A percentile compares a stretch with the other conserved stretches of the same genome.
These are phyloP conservation scores for Argopecten irradians DNA, from an alignment of 1,140 invertebrate genomes.

Conservation along the genomic window DNA sequence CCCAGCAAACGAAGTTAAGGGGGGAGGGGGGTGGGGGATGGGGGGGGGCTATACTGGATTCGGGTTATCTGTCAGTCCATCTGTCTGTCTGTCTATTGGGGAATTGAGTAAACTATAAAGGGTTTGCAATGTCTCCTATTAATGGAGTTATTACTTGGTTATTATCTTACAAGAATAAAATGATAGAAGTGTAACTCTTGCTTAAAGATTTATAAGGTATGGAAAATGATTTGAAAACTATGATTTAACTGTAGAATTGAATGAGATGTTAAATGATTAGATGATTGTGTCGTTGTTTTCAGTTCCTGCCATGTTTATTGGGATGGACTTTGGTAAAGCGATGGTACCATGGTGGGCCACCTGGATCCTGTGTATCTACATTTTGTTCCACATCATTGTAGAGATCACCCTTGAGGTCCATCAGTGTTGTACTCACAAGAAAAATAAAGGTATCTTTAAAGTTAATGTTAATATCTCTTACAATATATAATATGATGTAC, in stretches of 20 bases:
- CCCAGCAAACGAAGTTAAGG: too few relatives aligned
- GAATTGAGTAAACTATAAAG: too few relatives aligned
- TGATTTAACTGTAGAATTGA: background rate
- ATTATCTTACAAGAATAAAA: too few relatives aligned
- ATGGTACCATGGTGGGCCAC: slow-evolving; percentile 90
- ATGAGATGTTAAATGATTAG: background rate
- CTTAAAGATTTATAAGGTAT: background rate
- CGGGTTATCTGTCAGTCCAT: too few relatives aligned
- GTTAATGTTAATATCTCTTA: too few relatives aligned
- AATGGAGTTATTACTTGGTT: too few relatives aligned
- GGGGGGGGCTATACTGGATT: too few relatives aligned
- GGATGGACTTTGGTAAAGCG: slow-evolving; percentile 89
- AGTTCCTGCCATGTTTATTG: slow-evolving; percentile 96
- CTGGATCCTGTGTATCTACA: slow-evolving; percentile 91
- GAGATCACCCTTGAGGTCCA: slow-evolving; percentile 87
- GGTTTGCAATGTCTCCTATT: too few relatives aligned
- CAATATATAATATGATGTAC: too few relatives aligned
- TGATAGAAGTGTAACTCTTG: background rate
- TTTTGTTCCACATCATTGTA: slow-evolving; percentile 91
- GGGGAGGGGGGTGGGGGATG: too few relatives aligned
- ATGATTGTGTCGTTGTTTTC: slow-evolving; percentile 48
- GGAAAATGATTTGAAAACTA: background rate
- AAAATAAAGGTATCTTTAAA: slow-evolving; percentile 77
- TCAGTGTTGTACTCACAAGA: slow-evolving; percentile 75
- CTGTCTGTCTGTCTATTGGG: too few relatives aligned